These are phyloP conservation scores for Miltochrista miniata DNA, from an alignment of 2,888 invertebrate genomes.

Conservation along the genomic window DNA sequence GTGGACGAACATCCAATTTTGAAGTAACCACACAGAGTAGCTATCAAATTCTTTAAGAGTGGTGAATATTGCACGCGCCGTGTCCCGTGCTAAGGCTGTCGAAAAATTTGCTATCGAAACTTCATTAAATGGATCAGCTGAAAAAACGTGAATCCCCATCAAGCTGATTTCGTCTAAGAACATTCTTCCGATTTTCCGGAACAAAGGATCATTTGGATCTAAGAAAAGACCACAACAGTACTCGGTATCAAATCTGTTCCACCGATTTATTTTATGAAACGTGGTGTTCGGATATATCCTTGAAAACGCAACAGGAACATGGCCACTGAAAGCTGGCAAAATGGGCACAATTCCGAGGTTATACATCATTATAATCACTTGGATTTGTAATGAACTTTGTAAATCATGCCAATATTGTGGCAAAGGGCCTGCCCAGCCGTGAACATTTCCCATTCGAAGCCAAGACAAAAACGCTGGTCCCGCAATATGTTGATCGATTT, in stretches of 20 bases:
- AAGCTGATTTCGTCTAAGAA: conserved; percentile 88
- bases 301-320: conserved; percentile 90
- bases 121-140: conserved; percentile 97
- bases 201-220: conserved; percentile 91
- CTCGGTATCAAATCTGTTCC: conserved; percentile 90
- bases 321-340: conserved; percentile 95
- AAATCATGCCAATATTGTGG: conserved; percentile 87
- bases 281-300: conserved; percentile 89
- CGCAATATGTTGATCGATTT: conserved; percentile 92
- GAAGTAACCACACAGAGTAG: conserved; percentile 93
- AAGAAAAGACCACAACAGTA: conserved; percentile 92
- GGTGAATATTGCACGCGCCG: conserved; percentile 87
- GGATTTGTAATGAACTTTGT: conserved; percentile 88
- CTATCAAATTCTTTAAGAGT: conserved; percentile 88
- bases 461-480: conserved; percentile 98
- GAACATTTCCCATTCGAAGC: conserved; percentile 97
- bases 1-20: conserved; percentile 93
- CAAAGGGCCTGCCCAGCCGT: conserved; percentile 95
- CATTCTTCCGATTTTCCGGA: conserved; percentile 86
- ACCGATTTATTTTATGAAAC: conserved; percentile 85
- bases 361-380: conserved; percentile 89
- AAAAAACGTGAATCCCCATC: conserved; percentile 89
- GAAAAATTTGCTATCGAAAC: conserved; percentile 85
- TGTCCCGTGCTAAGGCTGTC: conserved; percentile 83
- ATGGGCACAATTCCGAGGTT: conserved; percentile 94